Percentiles rank a stretch among this genome's conserved stretches.
Conservation (phyloP, 2,797 vertebrate species). For the Gallirallus australis region DNA sequence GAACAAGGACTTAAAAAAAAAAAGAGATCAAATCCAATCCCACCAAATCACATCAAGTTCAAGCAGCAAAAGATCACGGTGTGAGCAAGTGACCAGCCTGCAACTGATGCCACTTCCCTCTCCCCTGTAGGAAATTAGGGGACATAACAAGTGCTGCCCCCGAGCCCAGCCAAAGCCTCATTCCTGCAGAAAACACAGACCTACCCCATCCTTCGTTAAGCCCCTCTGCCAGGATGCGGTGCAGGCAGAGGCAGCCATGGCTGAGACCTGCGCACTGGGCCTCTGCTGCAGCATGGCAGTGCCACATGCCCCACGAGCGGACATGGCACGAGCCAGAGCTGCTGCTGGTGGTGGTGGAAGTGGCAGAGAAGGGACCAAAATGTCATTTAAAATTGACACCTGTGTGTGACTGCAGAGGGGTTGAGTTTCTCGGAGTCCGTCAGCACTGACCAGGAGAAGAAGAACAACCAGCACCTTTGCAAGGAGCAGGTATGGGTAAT, state of each 20-base stretch:
- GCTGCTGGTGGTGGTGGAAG: too few relatives aligned
- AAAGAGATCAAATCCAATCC: background rate
- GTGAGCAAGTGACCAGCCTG: background rate
- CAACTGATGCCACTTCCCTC: background rate
- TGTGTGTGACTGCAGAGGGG: background rate
- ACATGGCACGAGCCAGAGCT: background rate
- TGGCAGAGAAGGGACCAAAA: background rate
- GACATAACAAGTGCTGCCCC: rapidly evolving
- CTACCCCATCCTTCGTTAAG: background rate
- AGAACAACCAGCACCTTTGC: background rate
- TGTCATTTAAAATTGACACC: background rate
- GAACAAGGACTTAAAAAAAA: background rate
- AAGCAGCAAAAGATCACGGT: background rate
- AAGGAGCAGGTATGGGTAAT: background rate
- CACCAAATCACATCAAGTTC: background rate
- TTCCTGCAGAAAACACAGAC: background rate
- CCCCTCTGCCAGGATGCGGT: background rate
- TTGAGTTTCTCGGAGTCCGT: background rate
- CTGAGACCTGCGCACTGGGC: background rate
- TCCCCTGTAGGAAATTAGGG: background rate
- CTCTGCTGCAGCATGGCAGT: background rate
- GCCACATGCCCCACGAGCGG: background rate
- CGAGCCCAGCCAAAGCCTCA: background rate
- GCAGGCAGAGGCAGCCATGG: background rate
- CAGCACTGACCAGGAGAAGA: background rate